Evolutionary conservation across 2,888 invertebrate species (phyloP), one percentile per base, ranked within the genome.

Genomic region (Brachycybe producta): DNA sequence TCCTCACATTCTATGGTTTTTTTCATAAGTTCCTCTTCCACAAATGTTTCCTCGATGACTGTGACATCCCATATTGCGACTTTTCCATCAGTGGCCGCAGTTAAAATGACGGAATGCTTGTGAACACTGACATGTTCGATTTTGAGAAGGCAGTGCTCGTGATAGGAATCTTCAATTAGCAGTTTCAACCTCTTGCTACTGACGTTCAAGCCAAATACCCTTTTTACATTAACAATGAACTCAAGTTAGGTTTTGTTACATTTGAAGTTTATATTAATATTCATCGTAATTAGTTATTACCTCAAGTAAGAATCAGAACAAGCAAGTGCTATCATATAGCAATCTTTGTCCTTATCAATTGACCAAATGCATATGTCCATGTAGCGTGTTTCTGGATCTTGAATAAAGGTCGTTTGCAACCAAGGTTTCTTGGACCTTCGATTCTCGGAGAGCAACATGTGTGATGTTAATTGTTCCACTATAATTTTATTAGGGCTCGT

Each of bases 241-340:
- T n/a, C n/a, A n/a, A n/a, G n/a, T n/a, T n/a, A n/a, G n/a, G n/a
- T n/a, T n/a, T n/a, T n/a, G n/a, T n/a, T n/a, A n/a, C n/a, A n/a
- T n/a, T n/a, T n/a, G n/a, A n/a, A n/a, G n/a, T n/a, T n/a, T n/a
- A n/a, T n/a, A n/a, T n/a, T n/a, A n/a, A n/a, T n/a, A n/a, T n/a
- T n/a, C n/a, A n/a, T n/a, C n/a, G n/a, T n/a, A n/a, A n/a, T n/a
- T n/a, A 41, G 24, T 21, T 19, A 8, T 30, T 44, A 44, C 44
- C 44, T 44, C 17, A 44, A 15, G 21, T 30, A 44, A 4, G 26
- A 15, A 44, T 44, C 44, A 15, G 44, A 44, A 44, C 44, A 44
- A 24, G 44, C 44, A n/a, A 17, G 5, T n/a, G 30, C 44, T 17
- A 32, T 32, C n/a, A 44, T 32, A 19, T 24, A 44, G 8, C 17